Evolutionary conservation across 2,113 vertebrate genomes (phyloP), one percentile per base, ranked within the genome.

Genomic region (Rhinolophus ferrumequinum): DNA sequence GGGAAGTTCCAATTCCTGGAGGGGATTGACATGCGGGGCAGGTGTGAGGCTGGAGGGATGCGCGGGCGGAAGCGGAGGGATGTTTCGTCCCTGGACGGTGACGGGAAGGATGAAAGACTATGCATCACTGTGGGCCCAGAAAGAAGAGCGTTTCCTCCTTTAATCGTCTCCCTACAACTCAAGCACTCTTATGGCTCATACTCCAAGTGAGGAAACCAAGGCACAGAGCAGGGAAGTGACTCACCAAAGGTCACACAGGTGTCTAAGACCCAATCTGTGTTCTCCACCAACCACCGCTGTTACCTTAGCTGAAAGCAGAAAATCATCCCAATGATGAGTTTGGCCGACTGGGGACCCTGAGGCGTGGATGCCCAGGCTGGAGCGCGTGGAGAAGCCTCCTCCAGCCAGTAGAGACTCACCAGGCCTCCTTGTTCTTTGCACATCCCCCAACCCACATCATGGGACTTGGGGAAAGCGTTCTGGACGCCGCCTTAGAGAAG

Each of bases 351-450:
- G 28, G 2, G 0, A 14, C 56, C 4, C 0, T 0, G 22, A 70
- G 41, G 66, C 3, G 0, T 1, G 0, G 50, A 15, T 1, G 3
- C 8, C 64, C 38, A 11, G 15, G 69, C n/a, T 11, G 9, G 16
- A 38, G 26, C 18, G 2, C 60, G 41, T 30, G 58, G 33, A 19
- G 70, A 52, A 24, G 16, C 56, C n/a, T 8, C 19, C 41, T 33
- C 33, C 1, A 0, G 13, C 64, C 9, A 1, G 41, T 52, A n/a
- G 7, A 7, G 66, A 38, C 2, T 10, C 38, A 64, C 24, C 30
- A 26, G 30, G 5, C n/a, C 3, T 0, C 26, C 47, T 22, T 56
- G 6, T 28, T 33, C 35, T 22, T 16, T 4, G 3, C 1, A 9
- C 19, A 2, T 6, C 62, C 47, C 56, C 24, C 52, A 66, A 44